These are phyloP conservation scores for Chrysolina oricalcia DNA, from an alignment of 2,888 invertebrate species.

Conservation along the genomic window DNA sequence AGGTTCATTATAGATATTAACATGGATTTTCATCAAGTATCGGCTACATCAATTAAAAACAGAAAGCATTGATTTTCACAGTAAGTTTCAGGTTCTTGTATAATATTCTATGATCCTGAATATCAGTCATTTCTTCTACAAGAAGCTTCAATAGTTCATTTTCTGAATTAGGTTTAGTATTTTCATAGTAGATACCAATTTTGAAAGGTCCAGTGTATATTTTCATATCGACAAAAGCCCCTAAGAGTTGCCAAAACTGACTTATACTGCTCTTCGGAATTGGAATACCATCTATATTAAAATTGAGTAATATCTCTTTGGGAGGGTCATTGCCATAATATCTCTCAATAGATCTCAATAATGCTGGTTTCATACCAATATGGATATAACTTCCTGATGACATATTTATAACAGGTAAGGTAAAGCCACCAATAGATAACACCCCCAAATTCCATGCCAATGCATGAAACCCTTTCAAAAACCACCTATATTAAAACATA, in stretches of 20 bases:
- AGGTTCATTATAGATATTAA: no score
- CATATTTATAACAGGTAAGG: conserved; percentile 21
- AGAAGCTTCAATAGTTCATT: conserved; percentile 23
- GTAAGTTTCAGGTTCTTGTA: not conserved
- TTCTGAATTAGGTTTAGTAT: conserved; percentile 23
- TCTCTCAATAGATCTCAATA: conserved; percentile 18
- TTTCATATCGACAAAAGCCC: conserved; percentile 16
- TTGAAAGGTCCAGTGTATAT: conserved; percentile 29
- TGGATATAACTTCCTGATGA: conserved; percentile 26
- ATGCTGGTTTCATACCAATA: conserved; percentile 19
- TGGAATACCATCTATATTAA: conserved; percentile 27
- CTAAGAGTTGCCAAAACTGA: conserved; percentile 14
- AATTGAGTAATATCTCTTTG: conserved; percentile 14
- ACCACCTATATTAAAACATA: no score
- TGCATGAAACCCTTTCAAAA: conserved; percentile 2
- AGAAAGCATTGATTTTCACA: conserved; percentile 18
- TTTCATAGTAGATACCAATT: conserved; percentile 24
- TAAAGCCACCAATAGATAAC: conserved; percentile 12
- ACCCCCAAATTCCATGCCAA: not conserved
- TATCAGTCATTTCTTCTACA: conserved; percentile 30
- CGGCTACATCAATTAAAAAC: no score
- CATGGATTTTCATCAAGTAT: no score
- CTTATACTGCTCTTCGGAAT: conserved; percentile 24
- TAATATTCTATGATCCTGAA: conserved; percentile 12
- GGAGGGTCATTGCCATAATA: conserved; percentile 24